Conservation (phyloP, 2,888 invertebrate species). For the Papilio demoleus region DNA sequence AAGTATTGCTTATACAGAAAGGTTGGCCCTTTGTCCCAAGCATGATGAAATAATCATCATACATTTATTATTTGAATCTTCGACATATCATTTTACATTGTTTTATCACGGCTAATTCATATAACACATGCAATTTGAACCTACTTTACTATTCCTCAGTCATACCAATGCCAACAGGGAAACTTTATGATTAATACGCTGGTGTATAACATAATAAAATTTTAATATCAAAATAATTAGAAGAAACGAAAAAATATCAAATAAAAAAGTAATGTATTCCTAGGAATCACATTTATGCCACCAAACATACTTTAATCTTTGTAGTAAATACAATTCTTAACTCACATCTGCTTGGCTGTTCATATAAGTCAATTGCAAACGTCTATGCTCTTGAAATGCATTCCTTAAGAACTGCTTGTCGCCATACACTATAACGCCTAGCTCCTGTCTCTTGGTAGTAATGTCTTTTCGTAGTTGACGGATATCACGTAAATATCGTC, state of each 20-base stretch:
- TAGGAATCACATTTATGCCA: no score
- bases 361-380: conserved; percentile 84
- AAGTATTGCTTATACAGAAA: no score
- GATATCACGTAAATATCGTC: conserved; percentile 79
- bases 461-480: conserved; percentile 83
- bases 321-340: conserved; percentile 24
- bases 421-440: conserved; percentile 83
- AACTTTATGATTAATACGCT: not conserved
- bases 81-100: no score
- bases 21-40: no score
- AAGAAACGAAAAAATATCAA: not conserved
- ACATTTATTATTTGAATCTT: no score
- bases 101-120: not conserved
- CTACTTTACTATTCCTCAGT: not conserved
- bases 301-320: not conserved
- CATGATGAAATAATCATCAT: no score
- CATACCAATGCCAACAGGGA: not conserved
- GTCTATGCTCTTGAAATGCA: conserved; percentile 82
- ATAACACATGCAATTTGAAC: not conserved
- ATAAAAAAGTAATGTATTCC: no score
- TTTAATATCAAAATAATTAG: not conserved
- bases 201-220: not conserved
- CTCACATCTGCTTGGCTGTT: conserved; percentile 77
- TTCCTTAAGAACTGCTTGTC: conserved; percentile 84
- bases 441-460: conserved; percentile 77